These are phyloP conservation scores for Isoperla grammatica DNA, from an alignment of 2,888 invertebrate genomes.

Conservation along the genomic window DNA sequence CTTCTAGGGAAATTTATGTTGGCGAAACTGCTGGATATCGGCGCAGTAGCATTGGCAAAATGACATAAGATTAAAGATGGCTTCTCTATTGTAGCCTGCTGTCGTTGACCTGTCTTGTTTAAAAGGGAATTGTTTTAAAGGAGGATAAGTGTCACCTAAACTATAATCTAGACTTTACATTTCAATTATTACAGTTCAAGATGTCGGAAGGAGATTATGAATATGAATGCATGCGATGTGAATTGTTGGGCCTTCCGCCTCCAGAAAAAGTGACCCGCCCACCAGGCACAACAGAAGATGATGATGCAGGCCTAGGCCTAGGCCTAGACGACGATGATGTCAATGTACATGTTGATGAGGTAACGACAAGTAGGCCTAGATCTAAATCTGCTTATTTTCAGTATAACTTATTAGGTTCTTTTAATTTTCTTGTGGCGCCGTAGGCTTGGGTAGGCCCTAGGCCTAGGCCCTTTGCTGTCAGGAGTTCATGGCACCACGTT, in stretches of 20 bases:
- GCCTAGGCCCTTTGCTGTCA: not conserved
- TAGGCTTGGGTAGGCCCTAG: too few species aligned
- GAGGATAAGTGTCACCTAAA: too few species aligned
- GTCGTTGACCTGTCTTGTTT: too few species aligned
- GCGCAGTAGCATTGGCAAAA: too few species aligned
- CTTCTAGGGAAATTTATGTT: too few species aligned
- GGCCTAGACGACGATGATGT: not conserved
- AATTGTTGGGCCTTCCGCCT: constrained; percentile 64
- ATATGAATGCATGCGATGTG: constrained; percentile 72
- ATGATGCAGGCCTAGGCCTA: constrained; percentile 37
- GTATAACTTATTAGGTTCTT: too few species aligned
- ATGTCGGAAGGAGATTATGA: constrained; percentile 65
- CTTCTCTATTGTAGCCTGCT: too few species aligned
- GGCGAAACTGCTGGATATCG: too few species aligned
- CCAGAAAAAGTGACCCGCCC: constrained; percentile 52
- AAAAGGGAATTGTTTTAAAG: too few species aligned
- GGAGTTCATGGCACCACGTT: too few species aligned
- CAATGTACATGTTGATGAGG: constrained; percentile 4
- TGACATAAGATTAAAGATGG: too few species aligned
- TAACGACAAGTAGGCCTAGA: not conserved
- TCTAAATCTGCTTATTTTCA: not conserved
- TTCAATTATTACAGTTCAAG: constrained; percentile 27
- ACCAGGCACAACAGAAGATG: constrained; percentile 31
- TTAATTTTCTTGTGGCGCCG: too few species aligned
- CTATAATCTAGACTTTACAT: not conserved